These are phyloP conservation scores for Drymodes brunneopygia DNA, from an alignment of 2,113 vertebrate species.

Conservation along the genomic window DNA sequence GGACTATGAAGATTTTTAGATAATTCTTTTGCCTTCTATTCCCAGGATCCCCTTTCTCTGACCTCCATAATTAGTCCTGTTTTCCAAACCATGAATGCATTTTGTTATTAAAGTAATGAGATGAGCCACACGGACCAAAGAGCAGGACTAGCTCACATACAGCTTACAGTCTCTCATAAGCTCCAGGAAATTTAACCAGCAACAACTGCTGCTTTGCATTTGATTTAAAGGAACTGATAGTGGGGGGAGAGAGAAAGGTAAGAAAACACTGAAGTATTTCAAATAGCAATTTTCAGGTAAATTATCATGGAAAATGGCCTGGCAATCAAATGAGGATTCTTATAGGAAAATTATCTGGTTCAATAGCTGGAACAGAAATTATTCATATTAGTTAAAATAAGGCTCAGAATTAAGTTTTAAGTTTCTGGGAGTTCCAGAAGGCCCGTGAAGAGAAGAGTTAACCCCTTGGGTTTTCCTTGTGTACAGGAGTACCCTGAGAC, in stretches of 20 bases:
- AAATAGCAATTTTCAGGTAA: conserved; percentile 14
- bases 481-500: not conserved
- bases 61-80: not conserved
- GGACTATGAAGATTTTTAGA: not conserved
- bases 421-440: not conserved
- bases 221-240: not conserved
- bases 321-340: not conserved
- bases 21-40: not conserved
- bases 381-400: not conserved
- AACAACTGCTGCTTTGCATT: not conserved
- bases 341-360: not conserved
- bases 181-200: not conserved
- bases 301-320: conserved; percentile 30
- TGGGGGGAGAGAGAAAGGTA: not conserved
- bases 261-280: not conserved
- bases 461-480: not conserved
- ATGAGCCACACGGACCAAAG: not conserved
- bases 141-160: not conserved
- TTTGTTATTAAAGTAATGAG: not conserved
- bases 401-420: not conserved
- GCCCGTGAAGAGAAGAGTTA: not conserved
- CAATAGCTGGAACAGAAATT: not conserved
- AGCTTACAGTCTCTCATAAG: not conserved
- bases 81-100: not conserved
- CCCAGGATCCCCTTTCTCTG: not conserved